Base-by-base conservation (phyloP, 92 coral and sea anemone species). In the Epizoanthus scotinus region DNA sequence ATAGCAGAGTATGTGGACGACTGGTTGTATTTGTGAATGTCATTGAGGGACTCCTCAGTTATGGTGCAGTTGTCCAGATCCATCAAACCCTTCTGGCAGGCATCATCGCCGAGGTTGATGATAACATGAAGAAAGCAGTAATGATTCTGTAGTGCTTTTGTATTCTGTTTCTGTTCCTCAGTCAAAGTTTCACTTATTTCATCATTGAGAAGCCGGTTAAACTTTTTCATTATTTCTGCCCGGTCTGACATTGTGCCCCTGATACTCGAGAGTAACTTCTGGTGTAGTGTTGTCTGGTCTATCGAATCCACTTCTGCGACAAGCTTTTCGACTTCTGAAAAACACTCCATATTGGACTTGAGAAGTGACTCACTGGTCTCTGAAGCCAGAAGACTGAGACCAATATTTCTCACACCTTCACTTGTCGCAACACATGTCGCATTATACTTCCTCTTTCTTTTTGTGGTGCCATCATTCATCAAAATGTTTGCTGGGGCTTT, bases 61-160 rank as follows among this genome's bases (percentile, higher is more conserved):
- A 67, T 67, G 52, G 71, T 67, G 52, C 71, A 67, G 71, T 67
- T 67, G 71, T 67, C 71, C 6, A 67, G 71, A 24, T 67, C 71
- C n/a, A 67, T 34, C 52, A 67, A 67, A 67, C 53, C 53, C 71
- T 67, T 67, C 71, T 67, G 71, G 71, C 71, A 67, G 21, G 71
- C 54, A 18, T 67, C 71, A 67, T 67, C 71, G n/a, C n/a, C n/a
- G n/a, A n/a, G n/a, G n/a, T n/a, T n/a, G n/a, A n/a, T n/a, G n/a
- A n/a, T n/a, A n/a, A 67, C 71, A 36, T 36, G 71, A 67, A 67
- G 71, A 14, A 67, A 67, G 71, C 71, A 67, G 53, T 67, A 67
- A 67, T 67, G 71, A 67, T 67, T 52, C 71, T 67, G 71, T 15
- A 67, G 21, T 52, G 34, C 54, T 15, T 67, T 67, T 26, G 26